These are phyloP conservation scores for Aulostomus chinensis DNA, from an alignment of 2,797 vertebrate genomes.

Conservation along the genomic window DNA sequence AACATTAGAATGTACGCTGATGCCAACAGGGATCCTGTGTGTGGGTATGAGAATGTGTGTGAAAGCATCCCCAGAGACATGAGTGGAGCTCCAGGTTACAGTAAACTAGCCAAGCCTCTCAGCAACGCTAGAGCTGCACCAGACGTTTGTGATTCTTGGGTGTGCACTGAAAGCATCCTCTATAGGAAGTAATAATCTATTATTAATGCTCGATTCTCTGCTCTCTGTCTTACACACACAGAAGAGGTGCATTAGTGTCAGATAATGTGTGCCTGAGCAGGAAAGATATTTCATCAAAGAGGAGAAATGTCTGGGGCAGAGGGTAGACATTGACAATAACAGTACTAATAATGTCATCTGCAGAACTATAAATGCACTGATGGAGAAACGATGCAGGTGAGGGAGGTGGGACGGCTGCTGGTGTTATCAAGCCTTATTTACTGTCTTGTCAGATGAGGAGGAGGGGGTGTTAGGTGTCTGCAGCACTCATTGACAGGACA, in stretches of 20 bases:
- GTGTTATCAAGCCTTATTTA: conserved; percentile 59
- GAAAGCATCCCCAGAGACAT: conserved; percentile 58
- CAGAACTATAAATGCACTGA: conserved; percentile 31
- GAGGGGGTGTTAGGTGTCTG: conserved; percentile 6
- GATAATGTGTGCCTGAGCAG: conserved; percentile 22
- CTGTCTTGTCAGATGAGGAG: conserved; percentile 38
- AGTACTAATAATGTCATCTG: conserved; percentile 27
- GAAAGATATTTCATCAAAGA: conserved; percentile 12
- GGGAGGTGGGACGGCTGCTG: conserved; percentile 31
- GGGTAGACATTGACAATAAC: conserved; percentile 14
- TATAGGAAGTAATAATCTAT: conserved; percentile 55
- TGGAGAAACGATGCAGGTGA: conserved; percentile 5
- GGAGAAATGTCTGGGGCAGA: background rate
- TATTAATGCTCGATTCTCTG: conserved; percentile 53
- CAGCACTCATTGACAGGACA: conserved; percentile 1
- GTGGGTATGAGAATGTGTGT: conserved; percentile 24
- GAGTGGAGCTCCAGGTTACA: conserved; percentile 55
- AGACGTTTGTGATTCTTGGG: conserved; percentile 26
- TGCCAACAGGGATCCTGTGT: conserved; percentile 44
- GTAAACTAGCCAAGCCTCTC: conserved; percentile 39
- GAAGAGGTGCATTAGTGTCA: conserved; percentile 17
- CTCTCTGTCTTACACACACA: conserved; percentile 5
- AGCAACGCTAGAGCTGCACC: conserved; percentile 23
- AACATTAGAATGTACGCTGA: conserved; percentile 52
- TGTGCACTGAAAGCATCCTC: conserved; percentile 43